These are phyloP conservation scores for Anthrax anthrax DNA, from an alignment of 2,888 invertebrate genomes.

Conservation along the genomic window DNA sequence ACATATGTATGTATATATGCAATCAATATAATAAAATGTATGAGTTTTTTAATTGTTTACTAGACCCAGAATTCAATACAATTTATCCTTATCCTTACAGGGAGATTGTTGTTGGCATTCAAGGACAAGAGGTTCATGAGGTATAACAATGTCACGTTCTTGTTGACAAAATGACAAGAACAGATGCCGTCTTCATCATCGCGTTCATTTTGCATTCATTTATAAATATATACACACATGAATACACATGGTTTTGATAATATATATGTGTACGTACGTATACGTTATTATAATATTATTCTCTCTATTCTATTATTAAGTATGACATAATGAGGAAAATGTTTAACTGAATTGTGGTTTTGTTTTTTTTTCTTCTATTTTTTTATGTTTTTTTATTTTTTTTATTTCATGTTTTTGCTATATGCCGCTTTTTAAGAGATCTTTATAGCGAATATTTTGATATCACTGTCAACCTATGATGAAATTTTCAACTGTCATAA, in stretches of 20 bases:
- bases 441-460: no score
- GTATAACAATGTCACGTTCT: constrained; percentile 2
- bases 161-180: constrained; percentile 12
- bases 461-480: constrained; percentile 9
- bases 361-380: background rate
- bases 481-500: constrained; percentile 8
- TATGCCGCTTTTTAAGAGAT: constrained; percentile 2
- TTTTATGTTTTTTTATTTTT: background rate
- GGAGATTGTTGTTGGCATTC: no score
- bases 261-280: background rate
- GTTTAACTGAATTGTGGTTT: background rate
- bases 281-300: no score
- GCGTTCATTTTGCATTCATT: no score
- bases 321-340: background rate
- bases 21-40: no score
- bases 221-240: background rate
- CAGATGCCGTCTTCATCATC: constrained; percentile 7
- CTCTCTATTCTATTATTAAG: no score
- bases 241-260: background rate
- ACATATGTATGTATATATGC: no score
- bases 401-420: background rate
- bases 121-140: background rate
- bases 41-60: no score
- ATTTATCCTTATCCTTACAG: no score
- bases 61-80: no score